Conservation (phyloP, 2,797 vertebrate genomes). For the Scolopax rusticola region DNA sequence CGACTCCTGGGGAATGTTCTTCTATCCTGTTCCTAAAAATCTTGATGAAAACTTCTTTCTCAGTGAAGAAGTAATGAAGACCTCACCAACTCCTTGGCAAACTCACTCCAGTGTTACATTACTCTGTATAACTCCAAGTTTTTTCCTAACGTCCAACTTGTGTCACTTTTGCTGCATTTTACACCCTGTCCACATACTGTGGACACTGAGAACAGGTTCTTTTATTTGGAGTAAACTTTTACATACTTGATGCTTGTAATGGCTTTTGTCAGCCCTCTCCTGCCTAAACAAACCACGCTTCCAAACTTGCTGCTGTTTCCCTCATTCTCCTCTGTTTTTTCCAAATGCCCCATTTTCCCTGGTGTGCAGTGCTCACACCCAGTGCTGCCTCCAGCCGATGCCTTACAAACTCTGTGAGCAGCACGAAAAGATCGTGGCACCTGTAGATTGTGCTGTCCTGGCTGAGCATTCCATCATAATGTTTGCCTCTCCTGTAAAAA, state of each 20-base stretch:
- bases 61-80: background rate
- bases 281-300: background rate
- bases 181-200: background rate
- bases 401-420: rapidly evolving
- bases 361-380: rapidly evolving
- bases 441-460: background rate
- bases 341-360: rapidly evolving
- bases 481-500: background rate
- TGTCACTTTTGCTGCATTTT: background rate
- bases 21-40: background rate
- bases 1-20: background rate
- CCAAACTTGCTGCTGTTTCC: rapidly evolving
- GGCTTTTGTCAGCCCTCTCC: background rate
- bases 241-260: background rate
- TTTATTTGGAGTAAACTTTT: background rate
- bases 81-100: background rate
- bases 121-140: background rate
- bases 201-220: background rate
- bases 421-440: rapidly evolving
- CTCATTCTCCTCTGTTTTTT: rapidly evolving
- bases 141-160: background rate
- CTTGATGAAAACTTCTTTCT: background rate
- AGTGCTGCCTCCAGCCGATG: background rate
- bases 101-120: background rate
- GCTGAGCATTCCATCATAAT: background rate